Evolutionary conservation across 2,888 invertebrate genomes (phyloP).

Genomic region (Parnassius glacialis): DNA sequence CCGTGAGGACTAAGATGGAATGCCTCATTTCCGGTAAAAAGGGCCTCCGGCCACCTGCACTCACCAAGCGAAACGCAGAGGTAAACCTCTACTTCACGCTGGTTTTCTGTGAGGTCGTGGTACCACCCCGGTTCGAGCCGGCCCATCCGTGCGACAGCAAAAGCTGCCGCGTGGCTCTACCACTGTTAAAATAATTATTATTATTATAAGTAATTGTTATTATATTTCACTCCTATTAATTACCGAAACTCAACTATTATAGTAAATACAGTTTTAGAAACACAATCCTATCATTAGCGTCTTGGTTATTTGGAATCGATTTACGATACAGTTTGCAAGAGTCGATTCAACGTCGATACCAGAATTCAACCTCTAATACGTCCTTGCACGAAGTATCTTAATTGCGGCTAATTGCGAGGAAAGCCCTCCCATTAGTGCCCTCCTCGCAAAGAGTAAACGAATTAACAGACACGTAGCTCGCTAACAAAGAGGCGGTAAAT

Average conservation of each 20-base stretch:
- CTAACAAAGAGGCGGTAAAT: constrained; percentile 66
- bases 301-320: constrained; percentile 33
- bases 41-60: too few species aligned
- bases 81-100: too few species aligned
- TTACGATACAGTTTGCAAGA: constrained; percentile 4
- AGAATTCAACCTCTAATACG: constrained; percentile 43
- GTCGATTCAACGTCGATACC: constrained; percentile 19
- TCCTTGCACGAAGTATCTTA: constrained; percentile 67
- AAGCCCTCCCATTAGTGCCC: constrained; percentile 69
- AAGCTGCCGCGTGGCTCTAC: too few species aligned
- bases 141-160: too few species aligned
- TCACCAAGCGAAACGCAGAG: too few species aligned
- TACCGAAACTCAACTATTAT: constrained; percentile 7
- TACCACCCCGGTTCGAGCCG: too few species aligned
- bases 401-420: constrained; percentile 76
- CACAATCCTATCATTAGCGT: constrained; percentile 12
- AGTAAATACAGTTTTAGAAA: constrained; percentile 4
- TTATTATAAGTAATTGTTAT: too few species aligned
- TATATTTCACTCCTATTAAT: constrained; percentile 1
- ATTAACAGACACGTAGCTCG: constrained; percentile 70
- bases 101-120: too few species aligned
- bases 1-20: too few species aligned
- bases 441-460: constrained; percentile 72
- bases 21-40: too few species aligned
- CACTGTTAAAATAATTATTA: too few species aligned